Evolutionary conservation across 2,888 invertebrate species (phyloP).

Genomic region (Drosophila seclusa): DNA sequence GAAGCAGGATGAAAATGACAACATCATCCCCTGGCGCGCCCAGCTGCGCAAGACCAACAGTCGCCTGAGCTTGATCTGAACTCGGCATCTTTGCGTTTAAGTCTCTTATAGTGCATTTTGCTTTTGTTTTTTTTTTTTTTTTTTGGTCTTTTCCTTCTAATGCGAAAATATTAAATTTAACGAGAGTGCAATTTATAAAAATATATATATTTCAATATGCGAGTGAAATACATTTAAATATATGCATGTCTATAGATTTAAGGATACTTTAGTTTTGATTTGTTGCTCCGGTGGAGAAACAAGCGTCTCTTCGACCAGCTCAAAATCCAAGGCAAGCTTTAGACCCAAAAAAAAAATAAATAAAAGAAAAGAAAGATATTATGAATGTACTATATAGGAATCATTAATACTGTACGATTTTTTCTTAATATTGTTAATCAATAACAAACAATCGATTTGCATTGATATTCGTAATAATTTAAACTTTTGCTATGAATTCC

Average conservation of each 20-base stretch:
- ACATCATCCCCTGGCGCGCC: slow-evolving; percentile 95
- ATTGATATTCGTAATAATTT: slow-evolving; percentile 42
- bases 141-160: not conserved
- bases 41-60: slow-evolving; percentile 95
- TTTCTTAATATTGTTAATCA: slow-evolving; percentile 35
- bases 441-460: slow-evolving; percentile 12
- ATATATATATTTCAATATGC: slow-evolving; percentile 18
- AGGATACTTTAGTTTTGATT: slow-evolving; percentile 27
- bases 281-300: slow-evolving; percentile 12
- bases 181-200: slow-evolving; percentile 60
- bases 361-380: slow-evolving; percentile 2
- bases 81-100: slow-evolving; percentile 8
- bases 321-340: slow-evolving; percentile 42
- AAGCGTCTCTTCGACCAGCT: slow-evolving; percentile 14
- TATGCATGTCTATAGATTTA: slow-evolving; percentile 17
- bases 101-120: slow-evolving; percentile 63
- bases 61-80: slow-evolving; percentile 92
- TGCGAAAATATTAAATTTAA: slow-evolving; percentile 20
- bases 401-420: slow-evolving; percentile 18
- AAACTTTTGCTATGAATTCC: slow-evolving; percentile 28
- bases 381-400: slow-evolving; percentile 56
- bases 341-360: slow-evolving; percentile 38
- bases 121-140: slow-evolving; percentile 26
- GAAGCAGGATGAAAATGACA: slow-evolving; percentile 87
- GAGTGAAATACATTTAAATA: slow-evolving; percentile 28